Base-by-base conservation (phyloP, 2,888 invertebrate genomes). In the Apantesis nais region DNA sequence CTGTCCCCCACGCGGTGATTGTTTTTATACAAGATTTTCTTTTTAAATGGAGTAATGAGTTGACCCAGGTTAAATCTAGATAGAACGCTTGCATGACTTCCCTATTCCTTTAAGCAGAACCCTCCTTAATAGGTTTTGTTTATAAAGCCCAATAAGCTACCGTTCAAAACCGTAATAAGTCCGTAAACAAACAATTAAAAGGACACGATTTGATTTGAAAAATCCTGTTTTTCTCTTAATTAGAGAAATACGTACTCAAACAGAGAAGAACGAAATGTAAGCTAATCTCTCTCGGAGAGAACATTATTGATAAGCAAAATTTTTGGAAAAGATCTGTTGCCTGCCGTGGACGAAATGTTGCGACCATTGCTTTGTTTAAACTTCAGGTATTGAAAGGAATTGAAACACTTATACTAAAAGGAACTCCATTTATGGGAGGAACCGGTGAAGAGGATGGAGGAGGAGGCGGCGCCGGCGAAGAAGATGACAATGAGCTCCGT, bases 371-470 rank as follows among this genome's bases (percentile, higher is more conserved):
- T 58, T 11, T n/a, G 29, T 16, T 29, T 58, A 0, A 58, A 11
- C 75, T 75, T 37, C 72, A 95, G 86, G 92, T 92, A 31, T 83
- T 96, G 19, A 87, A 91, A 8, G 89, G 85, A 0, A 80, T 96
- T 66, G 93, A 96, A 58, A 94, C 93, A 0, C 82, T 96, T 1
- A 86, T 96, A 66, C 72, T 96, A 64, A 91, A 91, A 73, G 96
- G 95, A 8, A 96, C 96, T 81, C 96, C 96, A 0, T 92, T 92
- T 67, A 93, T 95, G 90, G 95, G 95, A n/a, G 95, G 94, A 0
- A 85, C 88, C 0, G 94, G 93, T 0, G 86, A 89, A 1, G 91
- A 90, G 52, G 84, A 85, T 1, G 85, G 85, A 0, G 91, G 83
- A 0, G 91, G 86, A 0, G 94, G 76, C 0, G 91, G 82, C 0